Evolutionary conservation across 2,797 vertebrate species (phyloP), one percentile per base, ranked within the genome.

Genomic region (Acanthornis magna): DNA sequence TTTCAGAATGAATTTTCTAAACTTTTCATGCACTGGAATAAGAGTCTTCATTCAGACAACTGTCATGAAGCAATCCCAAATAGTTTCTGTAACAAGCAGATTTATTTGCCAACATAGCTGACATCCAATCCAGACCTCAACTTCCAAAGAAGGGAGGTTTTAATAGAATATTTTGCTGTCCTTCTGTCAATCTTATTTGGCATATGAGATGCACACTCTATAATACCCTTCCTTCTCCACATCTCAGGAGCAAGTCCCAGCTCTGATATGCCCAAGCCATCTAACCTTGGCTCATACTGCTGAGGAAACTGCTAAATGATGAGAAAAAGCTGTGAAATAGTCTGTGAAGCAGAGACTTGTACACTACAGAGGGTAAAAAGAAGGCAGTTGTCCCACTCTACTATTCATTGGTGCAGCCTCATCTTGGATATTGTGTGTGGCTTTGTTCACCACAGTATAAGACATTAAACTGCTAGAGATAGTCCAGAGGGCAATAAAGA

Each of bases 181-280:
- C 8, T 78, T 78, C 26, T 72, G 30, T 81, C 45, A 61, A 23
- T n/a, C 13, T 55, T 78, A 50, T 34, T 75, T 71, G 87, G 7
- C 17, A 22, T 53, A 25, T 9, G 21, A 76, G 55, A 60, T 10
- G 5, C 16, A 51, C 6, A 23, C 1, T 36, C 7, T 48, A 36
- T 48, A 85, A 62, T 45, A 21, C 1, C 1, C 5, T 9, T 57
- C 10, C 4, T 71, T 48, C 48, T 67, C 34, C n/a, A 23, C 10
- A 63, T 30, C 19, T 82, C 13, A 66, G 32, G 38, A 50, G 6
- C 12, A 90, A 79, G 14, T 61, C 20, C 16, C 71, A 60, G 25
- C 4, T 82, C 34, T 0, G 0, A 21, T 45, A 34, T 8, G 2
- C 5, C 12, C 1, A 13, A 65, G 25, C 7, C 15, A 26, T 26